phyloP scores from a whole-genome alignment of 37 sponge, comb jelly and placozoan genomes.

The Aphrocallistes beatrix region DNA sequence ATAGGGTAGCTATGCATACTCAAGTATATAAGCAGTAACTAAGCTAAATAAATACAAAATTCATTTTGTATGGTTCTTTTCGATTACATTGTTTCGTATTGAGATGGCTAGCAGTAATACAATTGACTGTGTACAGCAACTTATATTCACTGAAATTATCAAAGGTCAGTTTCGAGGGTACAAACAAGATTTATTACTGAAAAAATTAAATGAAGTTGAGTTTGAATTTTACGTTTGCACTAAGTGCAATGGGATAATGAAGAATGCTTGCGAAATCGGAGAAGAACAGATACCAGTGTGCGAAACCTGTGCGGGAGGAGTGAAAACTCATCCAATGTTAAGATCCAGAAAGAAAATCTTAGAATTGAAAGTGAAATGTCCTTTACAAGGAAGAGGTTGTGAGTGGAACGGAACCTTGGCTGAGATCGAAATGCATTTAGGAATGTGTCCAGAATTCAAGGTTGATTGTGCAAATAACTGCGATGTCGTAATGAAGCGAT shows the following conservation, averaged over 20 bases:
- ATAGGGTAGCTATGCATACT: no score
- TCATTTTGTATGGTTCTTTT: no score
- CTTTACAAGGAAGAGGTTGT: not conserved
- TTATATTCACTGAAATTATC: no score
- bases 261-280: not conserved
- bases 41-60: no score
- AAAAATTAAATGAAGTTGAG: not conserved
- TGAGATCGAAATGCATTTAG: not conserved
- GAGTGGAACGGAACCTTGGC: not conserved
- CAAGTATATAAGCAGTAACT: no score
- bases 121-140: no score
- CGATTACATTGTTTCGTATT: no score
- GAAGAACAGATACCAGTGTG: not conserved
- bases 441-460: not conserved
- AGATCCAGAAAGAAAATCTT: not conserved
- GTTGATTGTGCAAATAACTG: not conserved
- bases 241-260: not conserved
- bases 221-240: not conserved
- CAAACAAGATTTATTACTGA: not conserved
- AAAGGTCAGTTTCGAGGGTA: no score
- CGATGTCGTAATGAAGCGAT: not conserved
- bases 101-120: no score
- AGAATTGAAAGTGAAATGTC: not conserved
- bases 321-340: not conserved
- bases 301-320: not conserved